Evolutionary conservation across 1,140 invertebrate species (phyloP).

Genomic region (Scaptomyza pallida): DNA sequence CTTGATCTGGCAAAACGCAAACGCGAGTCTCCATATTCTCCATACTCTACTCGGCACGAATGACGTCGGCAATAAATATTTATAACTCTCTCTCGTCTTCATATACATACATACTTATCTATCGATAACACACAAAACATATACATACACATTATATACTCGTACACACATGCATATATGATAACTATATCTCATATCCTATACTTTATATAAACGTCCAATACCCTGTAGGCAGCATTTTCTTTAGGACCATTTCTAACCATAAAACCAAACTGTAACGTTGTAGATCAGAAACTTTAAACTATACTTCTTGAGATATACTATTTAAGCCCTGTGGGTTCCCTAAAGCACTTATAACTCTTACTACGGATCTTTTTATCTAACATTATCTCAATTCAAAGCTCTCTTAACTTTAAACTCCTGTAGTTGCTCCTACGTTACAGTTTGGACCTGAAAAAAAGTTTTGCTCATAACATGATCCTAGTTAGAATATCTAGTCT

Average conservation of each 20-base stretch:
- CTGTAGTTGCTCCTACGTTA: constrained; percentile 4
- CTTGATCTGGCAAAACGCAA: constrained; percentile 58
- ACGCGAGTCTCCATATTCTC: constrained; percentile 35
- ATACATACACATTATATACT: constrained; percentile 42
- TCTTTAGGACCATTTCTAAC: constrained; percentile 19
- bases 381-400: background rate
- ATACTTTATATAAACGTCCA: constrained; percentile 7
- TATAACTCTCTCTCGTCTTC: constrained; percentile 25
- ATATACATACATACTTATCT: constrained; percentile 46
- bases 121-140: constrained; percentile 45
- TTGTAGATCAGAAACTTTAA: constrained; percentile 1
- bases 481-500: constrained; percentile 52
- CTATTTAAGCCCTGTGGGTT: background rate
- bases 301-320: background rate
- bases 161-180: constrained; percentile 9
- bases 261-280: constrained; percentile 31
- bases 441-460: constrained; percentile 19
- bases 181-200: constrained; percentile 9
- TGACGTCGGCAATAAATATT: constrained; percentile 79
- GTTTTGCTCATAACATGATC: constrained; percentile 12
- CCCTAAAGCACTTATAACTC: background rate
- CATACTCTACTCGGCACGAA: constrained; percentile 72
- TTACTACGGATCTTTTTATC: background rate
- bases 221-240: constrained; percentile 46
- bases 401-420: background rate